Conservation (phyloP, 23 tunicate species). For the Trididemnum clinides region DNA sequence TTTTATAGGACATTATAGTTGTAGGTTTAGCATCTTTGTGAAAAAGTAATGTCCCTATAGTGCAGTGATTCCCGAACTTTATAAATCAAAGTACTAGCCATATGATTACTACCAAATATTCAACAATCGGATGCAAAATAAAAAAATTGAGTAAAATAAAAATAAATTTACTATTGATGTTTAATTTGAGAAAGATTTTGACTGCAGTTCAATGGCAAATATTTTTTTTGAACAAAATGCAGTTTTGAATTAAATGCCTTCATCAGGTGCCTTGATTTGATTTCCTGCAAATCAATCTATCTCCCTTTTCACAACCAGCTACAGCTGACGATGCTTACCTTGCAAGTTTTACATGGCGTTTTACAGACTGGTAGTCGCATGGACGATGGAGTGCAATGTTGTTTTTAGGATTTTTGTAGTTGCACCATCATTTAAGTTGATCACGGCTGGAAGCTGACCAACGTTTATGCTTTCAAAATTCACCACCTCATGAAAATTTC, state of each 20-base stretch:
- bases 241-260: not conserved
- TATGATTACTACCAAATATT: too few relatives aligned
- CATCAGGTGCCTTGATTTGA: not conserved
- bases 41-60: too few relatives aligned
- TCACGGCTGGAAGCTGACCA: not conserved
- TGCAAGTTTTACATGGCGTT: not conserved
- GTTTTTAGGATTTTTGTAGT: not conserved
- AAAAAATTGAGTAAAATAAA: too few relatives aligned
- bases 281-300: not conserved
- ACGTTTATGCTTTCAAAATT: not conserved
- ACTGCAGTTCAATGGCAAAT: too few relatives aligned
- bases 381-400: not conserved
- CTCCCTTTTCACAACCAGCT: not conserved
- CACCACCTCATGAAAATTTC: not conserved
- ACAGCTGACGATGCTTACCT: not conserved
- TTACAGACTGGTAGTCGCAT: not conserved
- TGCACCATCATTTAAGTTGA: not conserved
- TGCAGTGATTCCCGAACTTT: too few relatives aligned
- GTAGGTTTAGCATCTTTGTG: too few relatives aligned
- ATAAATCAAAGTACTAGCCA: too few relatives aligned
- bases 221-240: not conserved
- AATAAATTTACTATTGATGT: too few relatives aligned
- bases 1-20: too few relatives aligned
- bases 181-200: too few relatives aligned
- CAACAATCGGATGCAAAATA: too few relatives aligned